Percentiles rank a stretch among this genome's conserved stretches.
phyloP scores from a whole-genome alignment of 2,888 invertebrate species.

The Pyrochroa serraticornis region DNA sequence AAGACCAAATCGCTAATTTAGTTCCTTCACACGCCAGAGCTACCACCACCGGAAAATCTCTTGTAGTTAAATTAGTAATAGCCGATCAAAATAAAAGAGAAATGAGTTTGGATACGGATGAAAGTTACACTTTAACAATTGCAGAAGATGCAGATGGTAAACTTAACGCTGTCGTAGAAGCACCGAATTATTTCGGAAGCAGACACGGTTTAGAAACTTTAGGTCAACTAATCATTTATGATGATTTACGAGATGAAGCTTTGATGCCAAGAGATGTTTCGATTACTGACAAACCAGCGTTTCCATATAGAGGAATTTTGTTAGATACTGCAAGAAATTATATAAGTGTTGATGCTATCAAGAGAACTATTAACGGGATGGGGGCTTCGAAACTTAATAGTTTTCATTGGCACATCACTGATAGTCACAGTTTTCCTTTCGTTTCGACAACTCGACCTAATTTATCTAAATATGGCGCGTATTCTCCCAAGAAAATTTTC shows the following conservation, averaged over 20 bases:
- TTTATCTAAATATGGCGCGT: conserved; percentile 78
- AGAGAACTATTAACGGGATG: conserved; percentile 86
- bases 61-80: conserved; percentile 39
- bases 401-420: conserved; percentile 95
- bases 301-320: conserved; percentile 85
- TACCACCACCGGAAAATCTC: conserved; percentile 55
- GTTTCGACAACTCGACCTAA: conserved; percentile 75
- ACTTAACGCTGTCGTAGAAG: conserved; percentile 63
- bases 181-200: conserved; percentile 69
- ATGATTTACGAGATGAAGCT: conserved; percentile 66
- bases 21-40: conserved; percentile 27
- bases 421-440: conserved; percentile 93
- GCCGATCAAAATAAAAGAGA: conserved; percentile 30
- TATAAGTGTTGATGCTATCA: conserved; percentile 73
- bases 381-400: conserved; percentile 88
- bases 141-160: conserved; percentile 57
- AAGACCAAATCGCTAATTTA: conserved; percentile 25
- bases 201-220: conserved; percentile 73
- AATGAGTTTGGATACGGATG: conserved; percentile 64
- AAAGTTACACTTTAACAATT: conserved; percentile 63
- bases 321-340: conserved; percentile 92
- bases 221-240: conserved; percentile 70
- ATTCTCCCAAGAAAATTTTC: conserved; percentile 73
- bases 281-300: conserved; percentile 80
- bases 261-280: conserved; percentile 68